A percentile compares a stretch with the other conserved stretches of the same genome.
Evolutionary conservation across 2,113 vertebrate species (phyloP).

Genomic region (Boulengeromyrus knoepffleri): DNA sequence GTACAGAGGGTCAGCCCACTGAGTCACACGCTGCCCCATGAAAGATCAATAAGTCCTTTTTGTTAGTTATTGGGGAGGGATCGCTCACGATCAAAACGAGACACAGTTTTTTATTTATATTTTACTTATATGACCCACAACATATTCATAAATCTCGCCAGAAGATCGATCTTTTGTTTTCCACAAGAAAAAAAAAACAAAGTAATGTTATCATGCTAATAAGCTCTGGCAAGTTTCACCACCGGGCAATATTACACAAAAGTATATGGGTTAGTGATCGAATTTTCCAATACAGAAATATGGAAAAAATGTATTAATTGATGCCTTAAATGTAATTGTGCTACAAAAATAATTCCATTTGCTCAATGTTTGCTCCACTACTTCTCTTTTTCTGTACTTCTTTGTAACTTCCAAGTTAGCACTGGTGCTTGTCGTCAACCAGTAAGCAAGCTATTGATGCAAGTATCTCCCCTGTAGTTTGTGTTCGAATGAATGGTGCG

Average conservation of each 20-base stretch:
- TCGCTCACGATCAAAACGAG: too few species aligned
- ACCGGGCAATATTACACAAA: not conserved
- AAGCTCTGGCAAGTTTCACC: not conserved
- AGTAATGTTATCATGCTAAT: not conserved
- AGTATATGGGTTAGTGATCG: not conserved
- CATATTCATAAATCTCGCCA: not conserved
- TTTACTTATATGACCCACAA: not conserved
- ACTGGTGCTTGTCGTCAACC: not conserved
- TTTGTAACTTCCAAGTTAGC: not conserved
- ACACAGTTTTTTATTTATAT: too few species aligned
- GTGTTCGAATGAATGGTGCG: not conserved
- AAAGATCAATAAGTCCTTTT: not conserved
- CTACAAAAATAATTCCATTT: not conserved
- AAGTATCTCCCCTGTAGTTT: not conserved
- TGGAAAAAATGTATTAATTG: not conserved
- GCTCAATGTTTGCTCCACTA: not conserved
- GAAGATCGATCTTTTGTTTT: not conserved
- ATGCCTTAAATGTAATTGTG: not conserved
- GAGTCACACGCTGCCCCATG: too few species aligned
- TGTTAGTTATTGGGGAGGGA: not conserved
- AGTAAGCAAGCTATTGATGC: not conserved
- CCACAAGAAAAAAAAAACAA: not conserved
- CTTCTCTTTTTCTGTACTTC: not conserved
- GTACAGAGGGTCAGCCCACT: too few species aligned
- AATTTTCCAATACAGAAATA: not conserved